Evolutionary conservation across 2,797 vertebrate species (phyloP), one percentile per base, ranked within the genome.

Genomic region (Acanthurus tractus): DNA sequence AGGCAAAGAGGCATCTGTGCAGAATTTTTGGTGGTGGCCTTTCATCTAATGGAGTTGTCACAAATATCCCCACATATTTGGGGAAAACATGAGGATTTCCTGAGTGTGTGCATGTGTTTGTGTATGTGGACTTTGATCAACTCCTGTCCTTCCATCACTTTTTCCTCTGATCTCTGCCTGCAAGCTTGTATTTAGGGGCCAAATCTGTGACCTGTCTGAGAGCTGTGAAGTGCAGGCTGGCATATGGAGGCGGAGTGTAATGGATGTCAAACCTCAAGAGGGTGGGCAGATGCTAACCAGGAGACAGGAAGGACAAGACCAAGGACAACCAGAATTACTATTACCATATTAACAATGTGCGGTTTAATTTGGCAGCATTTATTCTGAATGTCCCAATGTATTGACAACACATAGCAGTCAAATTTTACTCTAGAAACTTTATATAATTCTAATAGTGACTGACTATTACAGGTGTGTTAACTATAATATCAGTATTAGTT

Each of bases 111-210:
- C 62, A 34, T 78, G 59, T 73, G 76, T 78, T 57, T 76, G 76
- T 53, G 70, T 63, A 40, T 17, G 3, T 55, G 63, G 76, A 82
- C 86, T 91, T 92, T 86, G 88, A 92, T 91, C 88, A 79, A 75
- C 77, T 73, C 67, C 67, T 70, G 89, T 87, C 85, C 86, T 88
- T 87, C 86, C 91, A 78, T 91, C 88, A 81, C 80, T 73, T 36
- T 36, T 57, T 45, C 75, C 78, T 89, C 81, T 91, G 90, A 92
- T 92, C 88, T 88, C 71, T 78, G 83, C 85, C 91, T 86, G 84
- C 84, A 38, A 86, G 80, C 29, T 63, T 76, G 78, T 74, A 74
- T 89, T 88, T 84, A 86, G 81, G 78, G 84, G 81, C 74, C 84
- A 82, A 85, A 92, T 83, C 68, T 88, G 88, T 86, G 88, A 89